These are phyloP conservation scores for Champsocephalus gunnari DNA, from an alignment of 2,797 vertebrate species.

Conservation along the genomic window DNA sequence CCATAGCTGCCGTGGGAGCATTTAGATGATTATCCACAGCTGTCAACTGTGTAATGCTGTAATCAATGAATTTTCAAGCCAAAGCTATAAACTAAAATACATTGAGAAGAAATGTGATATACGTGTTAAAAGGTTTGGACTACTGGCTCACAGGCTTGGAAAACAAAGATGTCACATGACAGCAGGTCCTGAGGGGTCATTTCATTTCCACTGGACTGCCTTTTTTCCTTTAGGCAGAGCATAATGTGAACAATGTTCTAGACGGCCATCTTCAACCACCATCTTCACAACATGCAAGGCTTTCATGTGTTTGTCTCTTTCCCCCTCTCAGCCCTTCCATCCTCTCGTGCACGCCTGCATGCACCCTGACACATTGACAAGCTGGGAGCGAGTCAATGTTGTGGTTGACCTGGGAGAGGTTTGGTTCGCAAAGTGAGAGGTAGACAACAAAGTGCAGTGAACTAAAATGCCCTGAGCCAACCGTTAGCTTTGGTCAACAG, in stretches of 20 bases:
- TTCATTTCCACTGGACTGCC: conserved; percentile 70
- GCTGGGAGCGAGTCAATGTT: conserved; percentile 68
- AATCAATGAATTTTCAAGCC: conserved; percentile 27
- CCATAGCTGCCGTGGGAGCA: conserved; percentile 9
- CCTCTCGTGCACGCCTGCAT: conserved; percentile 70
- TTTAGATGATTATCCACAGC: conserved; percentile 18
- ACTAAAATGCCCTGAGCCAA: conserved; percentile 65
- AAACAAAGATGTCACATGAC: conserved; percentile 78
- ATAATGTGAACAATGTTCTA: conserved; percentile 71
- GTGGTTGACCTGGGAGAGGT: conserved; percentile 76
- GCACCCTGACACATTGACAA: conserved; percentile 80
- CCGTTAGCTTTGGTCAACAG: conserved; percentile 66
- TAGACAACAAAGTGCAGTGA: conserved; percentile 68
- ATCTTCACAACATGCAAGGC: conserved; percentile 67
- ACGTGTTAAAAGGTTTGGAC: conserved; percentile 5
- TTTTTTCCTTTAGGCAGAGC: conserved; percentile 55
- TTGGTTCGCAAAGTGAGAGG: conserved; percentile 72
- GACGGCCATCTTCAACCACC: conserved; percentile 64
- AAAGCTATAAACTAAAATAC: conserved; percentile 16
- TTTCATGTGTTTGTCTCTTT: conserved; percentile 69
- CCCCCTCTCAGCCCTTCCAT: conserved; percentile 48
- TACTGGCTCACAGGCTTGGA: conserved; percentile 26
- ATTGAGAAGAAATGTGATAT: conserved; percentile 5
- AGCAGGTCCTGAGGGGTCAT: conserved; percentile 63
- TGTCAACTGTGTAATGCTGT: conserved; percentile 12